Evolutionary conservation across 1,140 invertebrate genomes (phyloP).

Genomic region (Physella acuta): DNA sequence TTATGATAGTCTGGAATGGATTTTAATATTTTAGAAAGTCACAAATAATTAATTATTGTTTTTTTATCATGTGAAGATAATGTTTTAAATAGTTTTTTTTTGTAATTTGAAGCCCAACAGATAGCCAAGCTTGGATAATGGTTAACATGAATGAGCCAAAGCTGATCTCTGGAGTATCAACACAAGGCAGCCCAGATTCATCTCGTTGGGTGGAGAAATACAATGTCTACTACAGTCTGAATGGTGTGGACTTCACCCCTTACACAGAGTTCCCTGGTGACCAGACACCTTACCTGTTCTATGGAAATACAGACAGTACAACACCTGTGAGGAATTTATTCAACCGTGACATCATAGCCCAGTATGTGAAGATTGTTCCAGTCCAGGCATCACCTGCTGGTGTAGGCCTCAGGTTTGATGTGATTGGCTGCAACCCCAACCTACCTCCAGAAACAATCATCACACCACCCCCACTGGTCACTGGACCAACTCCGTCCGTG

Average conservation of each 20-base stretch:
- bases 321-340: slow-evolving; percentile 40
- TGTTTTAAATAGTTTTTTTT: too few relatives aligned
- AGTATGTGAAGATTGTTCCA: slow-evolving; percentile 39
- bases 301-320: slow-evolving; percentile 36
- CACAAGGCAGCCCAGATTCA: slow-evolving; percentile 62
- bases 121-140: slow-evolving; percentile 42
- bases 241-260: slow-evolving; percentile 36
- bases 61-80: too few relatives aligned
- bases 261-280: slow-evolving; percentile 26
- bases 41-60: too few relatives aligned
- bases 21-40: too few relatives aligned
- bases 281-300: slow-evolving; percentile 33
- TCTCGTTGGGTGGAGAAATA: slow-evolving; percentile 73
- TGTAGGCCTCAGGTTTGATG: slow-evolving; percentile 35
- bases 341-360: slow-evolving; percentile 39
- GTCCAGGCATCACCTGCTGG: slow-evolving; percentile 12
- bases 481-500: background rate
- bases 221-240: slow-evolving; percentile 62
- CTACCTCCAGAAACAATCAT: background rate
- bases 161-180: slow-evolving; percentile 76
- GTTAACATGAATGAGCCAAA: slow-evolving; percentile 70
- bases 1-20: too few relatives aligned
- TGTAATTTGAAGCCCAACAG: too few relatives aligned
- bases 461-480: background rate
- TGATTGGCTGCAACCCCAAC: slow-evolving; percentile 40